Base-by-base conservation (phyloP, 2,888 invertebrate species). In the Drosophila demipolita region DNA sequence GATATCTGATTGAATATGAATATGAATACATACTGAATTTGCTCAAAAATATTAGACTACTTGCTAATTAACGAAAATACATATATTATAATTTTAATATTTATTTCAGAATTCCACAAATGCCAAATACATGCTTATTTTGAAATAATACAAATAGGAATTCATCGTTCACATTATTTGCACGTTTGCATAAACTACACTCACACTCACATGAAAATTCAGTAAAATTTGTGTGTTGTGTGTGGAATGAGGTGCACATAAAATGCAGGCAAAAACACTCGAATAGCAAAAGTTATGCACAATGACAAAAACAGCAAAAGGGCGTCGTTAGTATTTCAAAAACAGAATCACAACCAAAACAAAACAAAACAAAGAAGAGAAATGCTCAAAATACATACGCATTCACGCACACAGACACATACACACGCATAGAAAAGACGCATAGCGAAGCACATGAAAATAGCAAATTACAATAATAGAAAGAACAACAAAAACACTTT, bases 261-360 rank as follows among this genome's bases (percentile, higher is more conserved):
- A 87, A 87, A 89, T 79, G 89, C 87, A 87, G 89, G 74, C 90
- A 78, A 75, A 76, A 89, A 90, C 81, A 80, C 87, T 86, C 72
- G 70, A 86, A 83, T 75, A 61, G 63, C 63, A 66, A 72, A 84
- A 88, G 90, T 90, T 88, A 79, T 84, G 83, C 87, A 72, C 87
- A 67, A 55, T 67, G 66, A 42, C 68, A 65, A 78, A 79, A 87
- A 87, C 87, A 87, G 72, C 87, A 87, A 87, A 87, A 89, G 89
- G 87, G 87, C 87, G 87, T 89, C 84, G 89, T 89, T 90, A 90
- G 89, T 90, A 87, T 87, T 90, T 87, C 90, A 89, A 87, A 83
- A 89, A 75, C 86, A 86, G 87, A 83, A 78, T 67, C 58, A 73
- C 66, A 65, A 55, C 52, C 36, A 23, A 20, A 54, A 36, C 54